Percentiles rank a stretch among this genome's conserved stretches.
These are phyloP conservation scores for Phocides pigmalion DNA, from an alignment of 1,140 invertebrate species.

Conservation along the genomic window DNA sequence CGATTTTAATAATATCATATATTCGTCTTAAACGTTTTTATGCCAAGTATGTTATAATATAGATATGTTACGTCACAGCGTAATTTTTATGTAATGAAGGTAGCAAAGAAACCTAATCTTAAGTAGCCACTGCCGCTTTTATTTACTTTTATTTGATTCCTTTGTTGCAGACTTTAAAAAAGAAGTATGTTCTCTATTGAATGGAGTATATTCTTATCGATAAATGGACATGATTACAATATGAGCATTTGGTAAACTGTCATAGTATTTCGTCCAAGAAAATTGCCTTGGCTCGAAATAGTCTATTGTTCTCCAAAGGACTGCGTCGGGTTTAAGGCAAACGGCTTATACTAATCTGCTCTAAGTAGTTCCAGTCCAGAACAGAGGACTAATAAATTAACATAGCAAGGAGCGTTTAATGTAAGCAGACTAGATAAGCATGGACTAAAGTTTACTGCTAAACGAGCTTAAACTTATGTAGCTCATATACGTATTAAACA, in stretches of 20 bases:
- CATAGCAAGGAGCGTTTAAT: slow-evolving; percentile 2
- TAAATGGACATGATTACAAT: neutral
- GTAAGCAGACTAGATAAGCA: neutral
- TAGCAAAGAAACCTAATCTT: too few relatives aligned
- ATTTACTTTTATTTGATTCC: too few relatives aligned
- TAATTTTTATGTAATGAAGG: too few relatives aligned
- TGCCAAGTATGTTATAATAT: too few relatives aligned
- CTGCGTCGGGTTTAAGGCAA: neutral
- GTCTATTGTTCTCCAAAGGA: slow-evolving; percentile 1
- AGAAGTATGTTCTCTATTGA: too few relatives aligned
- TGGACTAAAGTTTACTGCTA: neutral
- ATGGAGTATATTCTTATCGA: too few relatives aligned
- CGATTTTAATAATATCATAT: too few relatives aligned
- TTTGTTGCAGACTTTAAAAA: too few relatives aligned
- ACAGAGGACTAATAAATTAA: slow-evolving; percentile 7
- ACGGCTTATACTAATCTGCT: slow-evolving; percentile 1
- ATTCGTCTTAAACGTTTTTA: too few relatives aligned
- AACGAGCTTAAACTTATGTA: neutral
- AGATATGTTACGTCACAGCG: too few relatives aligned
- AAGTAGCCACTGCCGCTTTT: too few relatives aligned
- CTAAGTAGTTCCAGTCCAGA: neutral
- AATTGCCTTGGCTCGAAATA: neutral
- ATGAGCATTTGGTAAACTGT: neutral
- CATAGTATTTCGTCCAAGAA: neutral
- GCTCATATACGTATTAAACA: too few relatives aligned